Evolutionary conservation across 2,113 vertebrate genomes (phyloP), one percentile per base, ranked within the genome.

Genomic region (Solea senegalensis): DNA sequence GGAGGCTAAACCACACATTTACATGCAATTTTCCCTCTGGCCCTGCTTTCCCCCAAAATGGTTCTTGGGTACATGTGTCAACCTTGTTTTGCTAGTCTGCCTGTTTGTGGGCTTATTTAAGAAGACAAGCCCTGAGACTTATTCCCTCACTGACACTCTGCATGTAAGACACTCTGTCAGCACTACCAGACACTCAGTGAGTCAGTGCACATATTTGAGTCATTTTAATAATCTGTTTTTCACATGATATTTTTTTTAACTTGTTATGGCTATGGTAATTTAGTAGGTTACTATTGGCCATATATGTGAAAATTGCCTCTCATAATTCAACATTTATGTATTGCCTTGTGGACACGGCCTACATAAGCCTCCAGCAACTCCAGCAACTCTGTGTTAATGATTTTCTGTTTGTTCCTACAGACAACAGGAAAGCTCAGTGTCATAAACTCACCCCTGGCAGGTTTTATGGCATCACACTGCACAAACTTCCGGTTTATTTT

Each of bases 61-160:
- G 14, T 21, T 10, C 43, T 69, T 27, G 57, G 21, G 39, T 57
- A 65, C 69, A 64, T 52, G 60, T 65, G 66, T 76, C 74, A 58
- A 8, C 60, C 40, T 13, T 1, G 10, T 34, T 34, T 6, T 34
- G 34, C 34, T 34, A 34, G 2, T 57, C 60, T 63, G 65, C 21
- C 34, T 40, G 13, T 43, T 56, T 50, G 16, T 3, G 0, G 27
- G 44, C 28, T 62, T 65, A 67, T 10, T 21, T 26, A 62, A 49
- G 16, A 39, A 76, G 65, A 69, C 52, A 57, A n/a, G 26, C 28
- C 54, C 49, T 45, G 12, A 50, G 65, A 67, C 74, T 52, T 26
- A 58, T 70, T 76, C 26, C 44, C 21, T 52, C 52, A 9, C 51
- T 39, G 41, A 40, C n/a, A 52, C 2, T 21, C 53, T 58, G 54